phyloP scores from a whole-genome alignment of 2,888 invertebrate species.

The Pyrrhosoma nymphula region DNA sequence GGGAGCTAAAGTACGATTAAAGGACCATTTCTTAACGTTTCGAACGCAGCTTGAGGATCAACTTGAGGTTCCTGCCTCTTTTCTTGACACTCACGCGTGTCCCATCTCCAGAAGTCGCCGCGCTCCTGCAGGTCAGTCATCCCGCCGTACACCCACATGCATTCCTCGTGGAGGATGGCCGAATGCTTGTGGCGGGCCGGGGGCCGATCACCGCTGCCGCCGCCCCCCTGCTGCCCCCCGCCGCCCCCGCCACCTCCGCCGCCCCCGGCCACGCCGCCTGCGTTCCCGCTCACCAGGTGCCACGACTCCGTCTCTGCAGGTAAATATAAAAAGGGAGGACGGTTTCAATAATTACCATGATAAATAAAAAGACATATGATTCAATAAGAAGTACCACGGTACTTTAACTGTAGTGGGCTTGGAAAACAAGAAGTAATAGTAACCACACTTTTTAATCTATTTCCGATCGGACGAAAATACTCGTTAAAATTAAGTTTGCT shows the following conservation, averaged over 20 bases:
- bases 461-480: too few relatives aligned
- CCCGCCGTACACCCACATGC: slow-evolving; percentile 93
- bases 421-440: too few relatives aligned
- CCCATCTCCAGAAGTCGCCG: slow-evolving; percentile 89
- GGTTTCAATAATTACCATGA: too few relatives aligned
- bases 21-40: too few relatives aligned
- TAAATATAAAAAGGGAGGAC: background rate
- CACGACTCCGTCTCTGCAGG: slow-evolving; percentile 88
- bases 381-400: too few relatives aligned
- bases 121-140: slow-evolving; percentile 90
- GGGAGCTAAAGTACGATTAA: too few relatives aligned
- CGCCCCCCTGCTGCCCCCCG: slow-evolving; percentile 66
- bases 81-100: slow-evolving; percentile 81
- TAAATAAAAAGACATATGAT: too few relatives aligned
- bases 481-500: too few relatives aligned
- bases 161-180: slow-evolving; percentile 87
- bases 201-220: slow-evolving; percentile 77
- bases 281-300: slow-evolving; percentile 81
- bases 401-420: too few relatives aligned
- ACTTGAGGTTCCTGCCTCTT: too few relatives aligned
- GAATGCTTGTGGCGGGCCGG: slow-evolving; percentile 92
- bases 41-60: too few relatives aligned
- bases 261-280: slow-evolving; percentile 77
- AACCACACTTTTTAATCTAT: too few relatives aligned
- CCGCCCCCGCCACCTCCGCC: slow-evolving; percentile 69